Base-by-base conservation (phyloP, 2,888 invertebrate species). In the Himalopsyche japonica region DNA sequence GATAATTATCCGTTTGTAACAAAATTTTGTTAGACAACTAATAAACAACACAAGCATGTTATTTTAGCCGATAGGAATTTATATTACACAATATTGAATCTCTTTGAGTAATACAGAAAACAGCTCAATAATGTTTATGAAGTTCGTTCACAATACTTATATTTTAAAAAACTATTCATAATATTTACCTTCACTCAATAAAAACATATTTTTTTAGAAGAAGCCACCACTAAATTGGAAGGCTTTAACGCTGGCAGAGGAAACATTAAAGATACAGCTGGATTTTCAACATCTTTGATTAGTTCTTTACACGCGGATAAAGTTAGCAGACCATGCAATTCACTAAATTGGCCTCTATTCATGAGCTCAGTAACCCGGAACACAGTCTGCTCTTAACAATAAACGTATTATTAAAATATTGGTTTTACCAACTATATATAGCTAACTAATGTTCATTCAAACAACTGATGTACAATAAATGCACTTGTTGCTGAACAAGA, bases 291-390 rank as follows among this genome's bases (percentile, higher is more conserved):
- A 86, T 92, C 92, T n/a, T 91, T 89, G 87, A 91, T 87, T 30
- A 92, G 88, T 85, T 91, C 91, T 10, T 89, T 82, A 1, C 91
- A 90, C 34, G 92, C 92, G 0, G 92, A 89, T 86, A 91, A 91
- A 6, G 92, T 92, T 81, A 92, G 88, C 77, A 92, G 88, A 1
- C 92, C 92, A 81, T 91, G 91, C 15, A 92, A 87, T 27, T 92
- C 91, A 7, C 88, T 82, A 20, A 89, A 90, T 80, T 91, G 90
- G 20, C 91, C 91, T 0, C 88, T 88, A 83, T 92, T 91, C 82
- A 92, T 91, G 4, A 92, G 89, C 84, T 91, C 89, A 7, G 92
- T 92, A 48, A 92, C 89, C 79, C 90, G 89, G 6, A 92, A 91
- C 89, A 92, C 91, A 43, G 92, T 92, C 92, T 92, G 87, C 10